phyloP scores from a whole-genome alignment of 1,140 invertebrate genomes.

The Dinothrombium tinctorium region DNA sequence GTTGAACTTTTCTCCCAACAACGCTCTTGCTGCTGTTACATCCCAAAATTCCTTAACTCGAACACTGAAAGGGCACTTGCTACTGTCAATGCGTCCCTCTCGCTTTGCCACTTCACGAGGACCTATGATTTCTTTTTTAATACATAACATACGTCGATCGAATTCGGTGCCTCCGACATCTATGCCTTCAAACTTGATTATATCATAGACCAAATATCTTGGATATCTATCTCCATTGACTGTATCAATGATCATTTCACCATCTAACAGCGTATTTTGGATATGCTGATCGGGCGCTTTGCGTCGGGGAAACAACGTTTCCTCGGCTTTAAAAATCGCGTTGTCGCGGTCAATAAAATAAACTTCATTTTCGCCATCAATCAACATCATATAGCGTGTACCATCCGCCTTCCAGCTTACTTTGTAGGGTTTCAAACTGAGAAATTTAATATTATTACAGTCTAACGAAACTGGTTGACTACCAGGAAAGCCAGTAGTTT shows the following conservation, averaged over 20 bases:
- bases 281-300: constrained; percentile 45
- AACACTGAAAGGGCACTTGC: constrained; percentile 61
- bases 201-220: constrained; percentile 84
- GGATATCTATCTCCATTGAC: constrained; percentile 42
- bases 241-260: constrained; percentile 79
- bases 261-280: constrained; percentile 68
- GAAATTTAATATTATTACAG: constrained; percentile 43
- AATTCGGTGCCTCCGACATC: constrained; percentile 57
- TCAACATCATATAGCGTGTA: constrained; percentile 90
- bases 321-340: constrained; percentile 63
- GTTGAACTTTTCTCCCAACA: constrained; percentile 65
- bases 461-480: constrained; percentile 93
- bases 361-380: constrained; percentile 53
- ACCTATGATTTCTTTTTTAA: constrained; percentile 38
- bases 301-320: constrained; percentile 47
- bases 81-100: constrained; percentile 42
- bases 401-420: constrained; percentile 99
- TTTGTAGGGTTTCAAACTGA: constrained; percentile 58
- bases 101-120: constrained; percentile 46
- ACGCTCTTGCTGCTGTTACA: constrained; percentile 34
- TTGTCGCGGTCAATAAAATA: constrained; percentile 91
- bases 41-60: constrained; percentile 73
- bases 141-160: constrained; percentile 45
- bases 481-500: constrained; percentile 64
- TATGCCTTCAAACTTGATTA: constrained; percentile 53